These are phyloP conservation scores for Pantala flavescens DNA, from an alignment of 1,140 invertebrate genomes.

Conservation along the genomic window DNA sequence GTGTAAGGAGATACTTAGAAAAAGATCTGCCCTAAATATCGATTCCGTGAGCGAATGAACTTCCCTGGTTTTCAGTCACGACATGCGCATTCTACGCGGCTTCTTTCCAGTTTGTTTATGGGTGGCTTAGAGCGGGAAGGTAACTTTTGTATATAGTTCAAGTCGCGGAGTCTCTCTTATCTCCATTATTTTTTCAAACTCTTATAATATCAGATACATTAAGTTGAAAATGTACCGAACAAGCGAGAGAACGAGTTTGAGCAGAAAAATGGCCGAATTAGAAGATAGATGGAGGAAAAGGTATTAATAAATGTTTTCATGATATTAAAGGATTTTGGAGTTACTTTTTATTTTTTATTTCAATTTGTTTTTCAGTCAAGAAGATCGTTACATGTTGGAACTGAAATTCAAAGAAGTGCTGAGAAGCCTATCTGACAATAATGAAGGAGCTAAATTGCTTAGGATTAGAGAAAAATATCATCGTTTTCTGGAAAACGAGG, in stretches of 20 bases:
- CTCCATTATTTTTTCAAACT: too few relatives aligned
- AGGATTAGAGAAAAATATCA: constrained; percentile 45
- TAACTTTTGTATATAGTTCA: neutral
- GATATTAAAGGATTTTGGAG: constrained; percentile 13
- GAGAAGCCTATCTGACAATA: constrained; percentile 23
- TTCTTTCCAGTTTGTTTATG: neutral
- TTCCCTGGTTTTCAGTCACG: constrained; percentile 4
- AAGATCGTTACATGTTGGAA: constrained; percentile 35
- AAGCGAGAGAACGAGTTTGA: neutral
- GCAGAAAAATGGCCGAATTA: constrained; percentile 32
- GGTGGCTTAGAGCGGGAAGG: neutral
- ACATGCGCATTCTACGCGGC: neutral
- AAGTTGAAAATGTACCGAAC: neutral
- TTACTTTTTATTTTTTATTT: neutral
- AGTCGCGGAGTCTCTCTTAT: too few relatives aligned
- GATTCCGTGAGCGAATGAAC: neutral
- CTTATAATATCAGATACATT: too few relatives aligned
- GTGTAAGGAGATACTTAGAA: neutral
- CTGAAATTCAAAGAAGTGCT: constrained; percentile 29
- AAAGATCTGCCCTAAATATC: neutral
- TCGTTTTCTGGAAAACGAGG: constrained; percentile 48
- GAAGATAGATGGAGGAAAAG: constrained; percentile 34
- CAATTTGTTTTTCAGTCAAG: constrained; percentile 29
- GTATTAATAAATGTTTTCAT: constrained; percentile 22
- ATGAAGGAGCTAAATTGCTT: constrained; percentile 37